Conservation (phyloP, 1,140 invertebrate genomes). For the Pseudomyrmex sp. region DNA sequence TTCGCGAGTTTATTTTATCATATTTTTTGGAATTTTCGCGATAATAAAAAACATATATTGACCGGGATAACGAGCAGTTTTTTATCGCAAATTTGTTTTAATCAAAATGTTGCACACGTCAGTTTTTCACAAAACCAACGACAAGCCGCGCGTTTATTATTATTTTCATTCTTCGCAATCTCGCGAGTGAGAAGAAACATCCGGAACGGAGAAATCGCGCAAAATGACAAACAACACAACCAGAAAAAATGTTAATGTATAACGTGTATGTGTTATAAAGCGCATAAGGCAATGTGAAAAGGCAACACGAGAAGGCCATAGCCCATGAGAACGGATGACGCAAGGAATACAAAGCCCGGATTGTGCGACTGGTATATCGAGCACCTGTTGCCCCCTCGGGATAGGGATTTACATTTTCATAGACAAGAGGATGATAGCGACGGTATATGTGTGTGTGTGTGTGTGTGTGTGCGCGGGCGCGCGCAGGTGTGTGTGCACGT, state of each 20-base stretch:
- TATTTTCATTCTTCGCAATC: not conserved
- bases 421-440: conserved; percentile 24
- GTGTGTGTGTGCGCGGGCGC: not conserved
- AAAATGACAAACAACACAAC: not conserved
- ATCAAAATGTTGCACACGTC: no score
- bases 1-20: no score
- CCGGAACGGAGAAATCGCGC: not conserved
- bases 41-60: no score
- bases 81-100: no score
- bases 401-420: conserved; percentile 72
- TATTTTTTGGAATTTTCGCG: no score
- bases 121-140: conserved; percentile 3
- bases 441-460: not conserved
- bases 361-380: conserved; percentile 53
- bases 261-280: not conserved
- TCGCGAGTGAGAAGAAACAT: not conserved
- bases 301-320: conserved; percentile 14
- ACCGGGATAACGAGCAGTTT: no score
- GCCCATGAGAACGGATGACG: conserved; percentile 18
- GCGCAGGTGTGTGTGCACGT: not conserved
- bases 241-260: conserved; percentile 21
- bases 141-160: conserved; percentile 4
- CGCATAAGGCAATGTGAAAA: conserved; percentile 36
- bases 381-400: conserved; percentile 71
- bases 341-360: conserved; percentile 43